Evolutionary conservation across 2,888 invertebrate species (phyloP), one percentile per base, ranked within the genome.

Genomic region (Drosophila flavopinicola): DNA sequence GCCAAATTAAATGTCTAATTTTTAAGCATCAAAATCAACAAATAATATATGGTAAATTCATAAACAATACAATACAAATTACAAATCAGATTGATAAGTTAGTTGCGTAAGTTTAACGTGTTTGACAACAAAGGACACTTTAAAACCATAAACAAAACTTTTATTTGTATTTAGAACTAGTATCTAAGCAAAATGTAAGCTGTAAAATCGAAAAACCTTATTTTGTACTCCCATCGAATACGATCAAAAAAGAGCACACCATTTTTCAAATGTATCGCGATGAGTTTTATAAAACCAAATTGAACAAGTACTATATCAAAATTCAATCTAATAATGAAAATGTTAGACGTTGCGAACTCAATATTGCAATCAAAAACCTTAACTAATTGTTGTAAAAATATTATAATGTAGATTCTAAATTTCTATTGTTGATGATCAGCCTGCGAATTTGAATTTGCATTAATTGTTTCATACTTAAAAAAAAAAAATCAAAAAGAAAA

Each of bases 171-270:
- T 61, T 58, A 75, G 64, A 57, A 33, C 10, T 60, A 71, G 52
- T 30, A 42, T 44, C 35, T 71, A 75, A 66, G 72, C 37, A 67
- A 51, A 49, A 10, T 37, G 38, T 72, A 72, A 68, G 29, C 32
- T 59, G 38, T 54, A 54, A 61, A 33, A 58, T 52, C 38, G 39
- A 67, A 41, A 63, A 42, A 59, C 42, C 52, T 41, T 60, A 70
- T 78, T 83, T 79, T 79, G 66, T 83, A 83, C 83, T 54, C 68
- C 79, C 83, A 83, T 77, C 85, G 79, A 75, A 79, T 79, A 82
- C 66, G 71, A 54, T n/a, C n/a, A 58, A 57, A 52, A 48, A 27
- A 71, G 23, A 54, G 6, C 32, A 60, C 42, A 37, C 39, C 54
- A 39, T 54, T 47, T 41, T 57, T 61, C 29, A 65, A 57, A 57